Percentiles rank a stretch among this genome's conserved stretches.
These are phyloP conservation scores for Rhabditoides inermis DNA, from an alignment of 2,888 invertebrate genomes.

Conservation along the genomic window DNA sequence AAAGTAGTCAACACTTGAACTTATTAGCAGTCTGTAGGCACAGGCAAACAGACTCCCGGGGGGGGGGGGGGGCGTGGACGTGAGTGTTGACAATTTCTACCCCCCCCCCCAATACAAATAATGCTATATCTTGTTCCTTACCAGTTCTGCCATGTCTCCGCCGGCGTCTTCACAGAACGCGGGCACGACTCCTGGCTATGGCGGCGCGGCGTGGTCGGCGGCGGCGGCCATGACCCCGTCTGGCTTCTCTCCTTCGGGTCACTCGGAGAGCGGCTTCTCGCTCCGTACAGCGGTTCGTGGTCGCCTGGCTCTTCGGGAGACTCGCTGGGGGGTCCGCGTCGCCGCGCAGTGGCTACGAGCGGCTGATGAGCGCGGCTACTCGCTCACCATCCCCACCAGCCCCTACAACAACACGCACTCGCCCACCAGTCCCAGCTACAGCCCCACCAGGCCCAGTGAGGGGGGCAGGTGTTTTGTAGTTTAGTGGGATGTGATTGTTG, in stretches of 20 bases:
- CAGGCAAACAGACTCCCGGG: too few species aligned
- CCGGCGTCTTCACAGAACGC: slow-evolving; percentile 43
- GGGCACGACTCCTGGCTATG: slow-evolving; percentile 59
- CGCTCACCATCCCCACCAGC: slow-evolving; percentile 50
- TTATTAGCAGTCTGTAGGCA: too few species aligned
- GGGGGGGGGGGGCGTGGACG: too few species aligned
- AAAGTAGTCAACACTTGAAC: too few species aligned
- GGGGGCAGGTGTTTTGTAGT: too few species aligned
- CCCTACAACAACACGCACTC: too few species aligned
- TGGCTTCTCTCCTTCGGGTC: slow-evolving; percentile 87
- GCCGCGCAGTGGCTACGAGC: slow-evolving; percentile 14
- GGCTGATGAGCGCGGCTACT: slow-evolving; percentile 9
- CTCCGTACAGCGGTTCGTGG: slow-evolving; percentile 66
- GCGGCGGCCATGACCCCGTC: slow-evolving; percentile 86
- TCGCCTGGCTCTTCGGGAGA: slow-evolving; percentile 42
- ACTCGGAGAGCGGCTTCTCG: slow-evolving; percentile 84
- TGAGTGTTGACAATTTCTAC: too few species aligned
- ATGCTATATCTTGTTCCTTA: slow-evolving; percentile 1
- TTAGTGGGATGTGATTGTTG: neutral
- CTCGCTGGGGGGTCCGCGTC: slow-evolving; percentile 40
- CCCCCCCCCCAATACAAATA: too few species aligned
- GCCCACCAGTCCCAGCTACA: slow-evolving; percentile 58
- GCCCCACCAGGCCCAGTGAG: slow-evolving; percentile 55
- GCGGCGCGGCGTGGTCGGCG: slow-evolving; percentile 66
- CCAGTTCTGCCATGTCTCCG: slow-evolving; percentile 40